Percentiles rank a stretch among this genome's conserved stretches.
Conservation (phyloP, 2,888 invertebrate species). For the Drosophila silvestris region DNA sequence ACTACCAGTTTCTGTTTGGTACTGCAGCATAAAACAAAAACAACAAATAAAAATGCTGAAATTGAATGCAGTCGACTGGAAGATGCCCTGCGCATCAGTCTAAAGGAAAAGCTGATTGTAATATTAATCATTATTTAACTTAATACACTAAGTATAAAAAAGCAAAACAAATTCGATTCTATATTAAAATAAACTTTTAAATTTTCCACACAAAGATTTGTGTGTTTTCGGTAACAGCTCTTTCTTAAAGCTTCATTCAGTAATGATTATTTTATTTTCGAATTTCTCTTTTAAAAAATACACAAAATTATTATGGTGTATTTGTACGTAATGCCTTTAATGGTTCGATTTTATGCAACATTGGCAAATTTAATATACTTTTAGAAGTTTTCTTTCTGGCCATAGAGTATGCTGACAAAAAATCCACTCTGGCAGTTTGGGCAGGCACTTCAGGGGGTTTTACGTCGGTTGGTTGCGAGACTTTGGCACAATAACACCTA, state of each 20-base stretch:
- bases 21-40: constrained; percentile 49
- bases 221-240: background rate
- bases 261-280: background rate
- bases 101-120: background rate
- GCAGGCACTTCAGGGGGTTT: constrained; percentile 48
- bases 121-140: background rate
- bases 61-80: background rate
- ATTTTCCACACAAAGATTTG: background rate
- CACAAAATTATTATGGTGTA: background rate
- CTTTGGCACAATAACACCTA: constrained; percentile 79
- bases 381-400: background rate
- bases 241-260: background rate
- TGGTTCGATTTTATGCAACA: background rate
- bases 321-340: background rate
- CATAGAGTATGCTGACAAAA: constrained; percentile 34
- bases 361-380: background rate
- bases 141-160: background rate
- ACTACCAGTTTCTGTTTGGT: constrained; percentile 74
- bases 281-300: background rate
- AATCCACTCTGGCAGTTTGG: constrained; percentile 53
- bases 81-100: constrained; percentile 10
- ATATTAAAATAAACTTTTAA: background rate
- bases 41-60: constrained; percentile 23
- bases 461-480: constrained; percentile 55
- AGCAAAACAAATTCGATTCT: background rate